These are phyloP conservation scores for Archocentrus centrarchus DNA, from an alignment of 2,113 vertebrate species.

Conservation along the genomic window DNA sequence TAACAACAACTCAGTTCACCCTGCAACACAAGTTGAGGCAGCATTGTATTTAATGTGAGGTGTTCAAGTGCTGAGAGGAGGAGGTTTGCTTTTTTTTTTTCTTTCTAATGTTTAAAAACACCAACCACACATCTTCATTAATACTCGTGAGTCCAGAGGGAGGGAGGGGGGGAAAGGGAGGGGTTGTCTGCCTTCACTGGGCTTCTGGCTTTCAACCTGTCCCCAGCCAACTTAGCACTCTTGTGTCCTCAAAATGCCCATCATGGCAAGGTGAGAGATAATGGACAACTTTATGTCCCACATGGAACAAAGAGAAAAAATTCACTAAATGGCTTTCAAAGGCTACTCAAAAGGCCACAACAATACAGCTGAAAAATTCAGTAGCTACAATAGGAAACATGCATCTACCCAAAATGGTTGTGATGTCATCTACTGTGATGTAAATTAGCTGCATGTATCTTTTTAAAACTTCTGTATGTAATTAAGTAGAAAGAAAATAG, in stretches of 20 bases:
- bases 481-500: neutral
- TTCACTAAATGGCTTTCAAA: neutral
- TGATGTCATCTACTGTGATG: neutral
- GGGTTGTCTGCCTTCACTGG: fast-evolving
- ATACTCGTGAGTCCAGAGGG: no score
- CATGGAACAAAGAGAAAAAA: neutral
- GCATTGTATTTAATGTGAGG: neutral
- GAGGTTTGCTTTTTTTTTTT: no score
- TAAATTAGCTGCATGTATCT: neutral
- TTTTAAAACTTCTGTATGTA: neutral
- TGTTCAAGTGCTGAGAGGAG: neutral
- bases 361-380: no score
- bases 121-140: no score
- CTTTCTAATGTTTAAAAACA: no score
- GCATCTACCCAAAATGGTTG: neutral
- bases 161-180: no score
- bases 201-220: neutral
- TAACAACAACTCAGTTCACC: neutral
- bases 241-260: neutral
- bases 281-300: neutral
- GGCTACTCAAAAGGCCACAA: neutral
- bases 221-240: neutral
- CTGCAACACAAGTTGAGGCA: neutral
- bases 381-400: no score
- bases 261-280: neutral